Evolutionary conservation across 2,888 invertebrate genomes (phyloP), one percentile per base, ranked within the genome.

Genomic region (Chaetogeoica ovagalla): DNA sequence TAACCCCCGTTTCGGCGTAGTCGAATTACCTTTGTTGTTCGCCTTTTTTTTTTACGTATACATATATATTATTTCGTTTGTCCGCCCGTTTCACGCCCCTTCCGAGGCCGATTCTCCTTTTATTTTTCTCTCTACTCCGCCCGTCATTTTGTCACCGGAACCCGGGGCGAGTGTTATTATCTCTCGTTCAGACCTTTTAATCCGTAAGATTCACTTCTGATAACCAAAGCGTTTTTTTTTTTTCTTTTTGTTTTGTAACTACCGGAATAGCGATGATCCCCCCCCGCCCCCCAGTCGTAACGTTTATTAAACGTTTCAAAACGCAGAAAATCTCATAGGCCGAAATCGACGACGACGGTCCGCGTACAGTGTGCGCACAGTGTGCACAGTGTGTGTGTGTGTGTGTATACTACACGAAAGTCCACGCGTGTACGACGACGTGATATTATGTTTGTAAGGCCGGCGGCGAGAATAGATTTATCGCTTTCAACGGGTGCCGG

Each of bases 21-120:
- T 79, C 70, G 79, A 79, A 79, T 79, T 79, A 79, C 79, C 71
- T 79, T 79, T 79, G 79, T 79, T 57, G 70, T 63, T 37, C 57
- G 79, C 70, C 71, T 79, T 79, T 70, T 79, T 79, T 79, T 70
- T 79, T 79, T 66, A 59, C 4, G 17, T 37, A 30, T 62, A 30
- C 37, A 55, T 63, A 48, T 75, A 13, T 48, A 48, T 43, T 48
- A 52, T 55, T 55, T 55, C 11, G 3, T 17, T 55, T 19, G 48
- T 11, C 48, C 48, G 11, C 48, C 48, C 43, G 43, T 11, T 43
- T 43, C 43, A 43, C 37, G 13, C 37, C 30, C 30, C 30, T 30
- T 30, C 30, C 30, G 30, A 30, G 4, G 30, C 30, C 30, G 30
- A 30, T 30, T 30, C 30, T 30, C 4, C 30, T 30, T 30, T 30